Evolutionary conservation across 2,888 invertebrate species (phyloP).

Genomic region (Pseudanteris insignis): DNA sequence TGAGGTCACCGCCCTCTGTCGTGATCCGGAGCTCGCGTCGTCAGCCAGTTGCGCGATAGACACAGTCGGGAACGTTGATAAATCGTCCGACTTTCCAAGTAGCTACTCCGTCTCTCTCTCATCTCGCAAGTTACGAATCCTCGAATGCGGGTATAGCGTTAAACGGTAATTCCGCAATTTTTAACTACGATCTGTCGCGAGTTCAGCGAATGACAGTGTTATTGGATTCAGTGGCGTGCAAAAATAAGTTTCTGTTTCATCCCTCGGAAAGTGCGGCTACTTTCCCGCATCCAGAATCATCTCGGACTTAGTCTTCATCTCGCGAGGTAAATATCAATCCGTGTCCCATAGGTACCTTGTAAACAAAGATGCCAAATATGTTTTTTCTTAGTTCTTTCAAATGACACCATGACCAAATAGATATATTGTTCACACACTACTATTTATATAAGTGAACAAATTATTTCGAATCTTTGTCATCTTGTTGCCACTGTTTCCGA

Average conservation of each 20-base stretch:
- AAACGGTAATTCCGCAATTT: slow-evolving; percentile 10
- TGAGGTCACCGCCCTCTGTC: slow-evolving; percentile 43
- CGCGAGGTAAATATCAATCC: slow-evolving; percentile 39
- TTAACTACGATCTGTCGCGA: slow-evolving; percentile 17
- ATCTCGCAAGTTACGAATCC: slow-evolving; percentile 3
- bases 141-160: slow-evolving; percentile 15
- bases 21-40: slow-evolving; percentile 25
- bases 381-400: too few species aligned
- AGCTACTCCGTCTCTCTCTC: slow-evolving; percentile 17
- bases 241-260: slow-evolving; percentile 29
- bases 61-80: slow-evolving; percentile 20
- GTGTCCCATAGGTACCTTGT: too few species aligned
- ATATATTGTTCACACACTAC: too few species aligned
- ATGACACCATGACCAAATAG: too few species aligned
- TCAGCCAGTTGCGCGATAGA: slow-evolving; percentile 39
- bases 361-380: too few species aligned
- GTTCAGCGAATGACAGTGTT: slow-evolving; percentile 36
- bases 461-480: too few species aligned
- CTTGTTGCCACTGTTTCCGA: too few species aligned
- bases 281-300: slow-evolving; percentile 12
- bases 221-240: slow-evolving; percentile 32
- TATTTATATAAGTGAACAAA: too few species aligned
- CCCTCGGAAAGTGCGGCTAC: slow-evolving; percentile 9
- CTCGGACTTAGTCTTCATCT: slow-evolving; percentile 28
- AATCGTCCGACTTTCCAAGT: slow-evolving; percentile 12